Base-by-base conservation (phyloP, 2,888 invertebrate species). In the Melipona beecheii region DNA sequence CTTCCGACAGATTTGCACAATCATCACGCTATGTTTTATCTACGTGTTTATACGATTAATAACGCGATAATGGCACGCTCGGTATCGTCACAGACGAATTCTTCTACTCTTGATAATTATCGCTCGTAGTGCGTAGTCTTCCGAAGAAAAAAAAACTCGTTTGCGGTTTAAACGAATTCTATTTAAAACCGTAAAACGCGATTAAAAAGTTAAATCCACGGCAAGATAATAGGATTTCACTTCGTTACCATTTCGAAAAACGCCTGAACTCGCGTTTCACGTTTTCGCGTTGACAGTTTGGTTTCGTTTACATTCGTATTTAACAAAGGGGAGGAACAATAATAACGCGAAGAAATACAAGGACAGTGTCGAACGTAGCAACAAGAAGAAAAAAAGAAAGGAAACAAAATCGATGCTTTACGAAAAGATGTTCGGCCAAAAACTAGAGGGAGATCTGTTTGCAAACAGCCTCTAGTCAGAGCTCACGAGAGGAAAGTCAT, bases 371-470 rank as follows among this genome's bases (percentile, higher is more conserved):
- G 19, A 21, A 31, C 3, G 4, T 19, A 70, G 36, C 13, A 1
- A 43, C 13, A 15, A 17, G 17, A 11, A 17, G 21, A 49, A 58
- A 52, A 43, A 9, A 36, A 36, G 9, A 36, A 43, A 9, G 9
- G 9, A 43, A 77, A 60, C 19, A 24, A 68, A 74, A 66, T 60
- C 64, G 49, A 27, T 36, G n/a, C 56, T 65, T 54, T 31, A 9
- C 21, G 17, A n/a, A n/a, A 31, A 19, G 21, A 50, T 19, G n/a
- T 27, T 6, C 36, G n/a, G 65, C 64, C 43, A 64, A 69, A 58
- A 84, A 13, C 31, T 27, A 21, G 56, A 58, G 31, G 75, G 74
- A 85, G 79, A 78, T 86, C 73, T 86, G 89, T 88, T 89, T 89
- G 81, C 79, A 87, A 87, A 88, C 78, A 87, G 60, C 50, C 54